Conservation (phyloP, 2,113 vertebrate genomes). For the Crotalus tigris region DNA sequence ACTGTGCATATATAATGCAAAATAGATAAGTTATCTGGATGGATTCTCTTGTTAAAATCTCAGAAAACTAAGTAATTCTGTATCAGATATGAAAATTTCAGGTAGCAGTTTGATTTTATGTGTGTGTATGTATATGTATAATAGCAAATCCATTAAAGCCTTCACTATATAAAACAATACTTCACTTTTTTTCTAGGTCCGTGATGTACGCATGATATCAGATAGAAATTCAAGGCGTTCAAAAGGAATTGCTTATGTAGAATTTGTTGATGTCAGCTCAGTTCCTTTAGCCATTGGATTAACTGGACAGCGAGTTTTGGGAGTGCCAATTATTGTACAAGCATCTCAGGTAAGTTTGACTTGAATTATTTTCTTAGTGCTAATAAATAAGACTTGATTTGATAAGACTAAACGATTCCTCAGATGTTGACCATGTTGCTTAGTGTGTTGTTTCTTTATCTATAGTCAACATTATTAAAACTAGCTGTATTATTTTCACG, state of each 20-base stretch:
- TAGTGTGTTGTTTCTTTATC: neutral
- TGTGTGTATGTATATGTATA: neutral
- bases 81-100: neutral
- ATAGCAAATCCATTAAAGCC: neutral
- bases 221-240: conserved; percentile 95
- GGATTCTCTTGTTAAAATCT: neutral
- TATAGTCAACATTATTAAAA: neutral
- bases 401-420: neutral
- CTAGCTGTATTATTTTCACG: neutral
- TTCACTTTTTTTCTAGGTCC: conserved; percentile 74
- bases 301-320: conserved; percentile 92
- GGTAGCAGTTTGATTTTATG: neutral
- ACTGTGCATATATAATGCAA: neutral
- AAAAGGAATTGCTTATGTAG: conserved; percentile 97
- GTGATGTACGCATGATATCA: conserved; percentile 96
- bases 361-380: neutral
- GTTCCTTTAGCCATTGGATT: conserved; percentile 95
- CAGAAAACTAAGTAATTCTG: neutral
- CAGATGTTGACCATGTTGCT: neutral
- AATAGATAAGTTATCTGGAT: neutral
- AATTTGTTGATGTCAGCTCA: conserved; percentile 93
- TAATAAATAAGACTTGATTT: neutral
- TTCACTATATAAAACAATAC: neutral
- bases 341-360: conserved; percentile 86
- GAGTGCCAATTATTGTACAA: conserved; percentile 96